Conservation (phyloP, 2,888 invertebrate species). For the Tyria jacobaeae region DNA sequence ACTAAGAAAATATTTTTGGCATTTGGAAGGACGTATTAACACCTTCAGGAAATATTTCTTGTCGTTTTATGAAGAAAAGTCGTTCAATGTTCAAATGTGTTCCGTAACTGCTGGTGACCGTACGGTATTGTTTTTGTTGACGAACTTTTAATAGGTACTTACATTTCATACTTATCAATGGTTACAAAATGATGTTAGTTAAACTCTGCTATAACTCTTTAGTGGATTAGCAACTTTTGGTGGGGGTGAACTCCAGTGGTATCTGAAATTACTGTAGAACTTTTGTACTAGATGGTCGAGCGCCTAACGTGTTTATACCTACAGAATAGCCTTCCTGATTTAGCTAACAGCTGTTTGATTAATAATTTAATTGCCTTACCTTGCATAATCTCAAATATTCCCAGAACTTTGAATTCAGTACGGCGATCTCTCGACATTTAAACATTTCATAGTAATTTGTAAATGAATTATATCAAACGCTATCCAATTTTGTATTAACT, state of each 20-base stretch:
- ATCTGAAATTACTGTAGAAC: too few species aligned
- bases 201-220: too few species aligned
- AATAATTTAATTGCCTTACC: constrained; percentile 8
- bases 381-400: not conserved
- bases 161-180: too few species aligned
- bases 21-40: not conserved
- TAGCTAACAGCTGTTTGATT: not conserved
- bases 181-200: too few species aligned
- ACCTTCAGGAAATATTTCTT: too few species aligned
- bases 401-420: not conserved
- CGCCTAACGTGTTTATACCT: constrained; percentile 6
- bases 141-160: too few species aligned
- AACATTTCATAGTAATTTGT: constrained; percentile 9
- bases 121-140: not conserved
- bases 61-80: too few species aligned
- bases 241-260: too few species aligned
- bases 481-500: constrained; percentile 11
- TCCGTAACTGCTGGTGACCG: not conserved
- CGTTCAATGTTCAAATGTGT: too few species aligned
- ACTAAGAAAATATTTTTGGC: not conserved
- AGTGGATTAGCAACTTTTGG: too few species aligned
- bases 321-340: constrained; percentile 8
- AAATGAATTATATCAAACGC: constrained; percentile 6
- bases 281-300: too few species aligned
- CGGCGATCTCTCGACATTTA: constrained; percentile 12